phyloP scores from a whole-genome alignment of 2,888 invertebrate species.

The Tetragonisca angustula region DNA sequence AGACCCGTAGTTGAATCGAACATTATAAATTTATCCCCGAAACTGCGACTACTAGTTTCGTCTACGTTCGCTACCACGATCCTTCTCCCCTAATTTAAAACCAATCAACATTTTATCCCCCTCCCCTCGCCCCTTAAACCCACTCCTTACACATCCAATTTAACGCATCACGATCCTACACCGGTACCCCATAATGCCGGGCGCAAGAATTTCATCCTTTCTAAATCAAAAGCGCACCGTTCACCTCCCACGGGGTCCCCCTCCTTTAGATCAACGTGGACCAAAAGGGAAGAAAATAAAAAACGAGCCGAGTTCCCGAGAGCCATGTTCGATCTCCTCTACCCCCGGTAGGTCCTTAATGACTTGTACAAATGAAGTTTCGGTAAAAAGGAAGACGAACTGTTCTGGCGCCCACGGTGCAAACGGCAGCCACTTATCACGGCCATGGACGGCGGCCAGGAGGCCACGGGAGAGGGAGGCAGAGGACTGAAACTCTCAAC shows the following conservation, averaged over 20 bases:
- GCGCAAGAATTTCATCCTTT: constrained; percentile 10
- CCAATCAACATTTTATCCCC: neutral
- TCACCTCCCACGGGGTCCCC: constrained; percentile 26
- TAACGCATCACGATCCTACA: constrained; percentile 11
- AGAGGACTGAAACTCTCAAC: constrained; percentile 74
- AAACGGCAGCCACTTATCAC: constrained; percentile 76
- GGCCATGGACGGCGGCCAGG: constrained; percentile 55
- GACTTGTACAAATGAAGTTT: constrained; percentile 76
- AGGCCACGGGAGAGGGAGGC: constrained; percentile 47
- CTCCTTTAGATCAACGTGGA: neutral
- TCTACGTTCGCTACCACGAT: neutral
- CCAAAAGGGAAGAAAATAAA: constrained; percentile 47
- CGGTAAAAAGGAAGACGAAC: constrained; percentile 71
- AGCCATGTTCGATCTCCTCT: constrained; percentile 53
- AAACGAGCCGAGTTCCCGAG: constrained; percentile 18
- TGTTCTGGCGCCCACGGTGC: constrained; percentile 58
- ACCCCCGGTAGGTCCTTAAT: constrained; percentile 66
- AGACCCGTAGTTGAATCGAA: too few species aligned
- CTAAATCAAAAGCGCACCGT: constrained; percentile 39
- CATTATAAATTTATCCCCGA: constrained; percentile 19
- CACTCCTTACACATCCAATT: constrained; percentile 11
- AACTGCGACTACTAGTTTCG: neutral
- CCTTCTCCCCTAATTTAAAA: neutral
- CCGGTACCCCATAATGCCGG: neutral
- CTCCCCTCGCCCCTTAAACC: neutral